Conservation (phyloP, 2,797 vertebrate genomes). For the Microctenopoma lineatum region DNA sequence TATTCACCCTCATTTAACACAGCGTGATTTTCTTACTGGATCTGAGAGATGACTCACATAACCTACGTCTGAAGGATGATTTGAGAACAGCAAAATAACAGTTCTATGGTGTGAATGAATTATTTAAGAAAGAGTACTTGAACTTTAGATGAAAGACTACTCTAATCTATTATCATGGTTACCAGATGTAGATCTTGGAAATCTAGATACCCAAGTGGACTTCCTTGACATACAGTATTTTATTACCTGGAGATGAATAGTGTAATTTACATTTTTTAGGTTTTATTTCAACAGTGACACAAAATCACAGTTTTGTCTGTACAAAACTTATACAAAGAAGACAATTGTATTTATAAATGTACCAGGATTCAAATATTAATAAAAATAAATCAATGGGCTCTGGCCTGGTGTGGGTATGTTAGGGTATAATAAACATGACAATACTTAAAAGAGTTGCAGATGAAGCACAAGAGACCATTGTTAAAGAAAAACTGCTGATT, state of each 20-base stretch:
- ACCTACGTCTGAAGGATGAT: constrained; percentile 7
- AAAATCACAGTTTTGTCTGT: background rate
- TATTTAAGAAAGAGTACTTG: background rate
- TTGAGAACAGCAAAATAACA: constrained; percentile 7
- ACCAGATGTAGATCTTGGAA: constrained; percentile 1
- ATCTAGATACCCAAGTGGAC: background rate
- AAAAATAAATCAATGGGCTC: background rate
- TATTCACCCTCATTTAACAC: constrained; percentile 19
- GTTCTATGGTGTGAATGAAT: background rate
- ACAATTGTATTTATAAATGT: background rate
- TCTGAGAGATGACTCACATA: background rate
- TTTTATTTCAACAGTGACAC: background rate
- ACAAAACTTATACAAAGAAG: background rate
- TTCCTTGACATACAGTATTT: background rate
- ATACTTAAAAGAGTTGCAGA: constrained; percentile 4
- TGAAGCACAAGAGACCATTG: constrained; percentile 6
- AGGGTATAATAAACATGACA: constrained; percentile 2
- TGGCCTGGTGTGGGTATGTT: background rate
- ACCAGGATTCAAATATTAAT: background rate
- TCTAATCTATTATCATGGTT: background rate
- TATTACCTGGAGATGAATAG: background rate
- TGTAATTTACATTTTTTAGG: background rate
- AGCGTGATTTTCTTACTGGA: background rate
- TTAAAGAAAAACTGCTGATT: constrained; percentile 2
- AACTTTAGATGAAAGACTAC: constrained; percentile 8